Base-by-base conservation (phyloP, 2,888 invertebrate genomes). In the Ophion obscuratus region DNA sequence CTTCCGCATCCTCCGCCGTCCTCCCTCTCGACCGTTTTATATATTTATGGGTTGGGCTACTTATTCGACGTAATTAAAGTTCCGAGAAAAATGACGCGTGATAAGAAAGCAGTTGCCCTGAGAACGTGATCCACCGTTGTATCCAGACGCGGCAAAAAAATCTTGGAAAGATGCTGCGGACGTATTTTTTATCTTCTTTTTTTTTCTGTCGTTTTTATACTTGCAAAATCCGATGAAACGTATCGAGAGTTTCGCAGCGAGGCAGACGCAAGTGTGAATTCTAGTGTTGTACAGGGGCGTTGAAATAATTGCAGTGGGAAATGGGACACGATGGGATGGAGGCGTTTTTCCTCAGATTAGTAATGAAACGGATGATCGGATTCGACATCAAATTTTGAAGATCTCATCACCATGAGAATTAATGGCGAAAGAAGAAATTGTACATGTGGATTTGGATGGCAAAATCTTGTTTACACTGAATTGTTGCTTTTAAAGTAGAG, bases 81-180 rank as follows among this genome's bases (percentile, higher is more conserved):
- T 92, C 92, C 89, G 88, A 88, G 92, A 91, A 92, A 91, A 91
- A 91, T 92, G 91, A 92, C 91, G 91, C 90, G 91, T 91, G 92
- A 92, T 92, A 92, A 92, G 91, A 90, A 89, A 87, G 84, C 85
- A 62, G 78, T 84, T 78, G 61, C 66, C 53, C 40, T 74, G 31
- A 47, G 31, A 80, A 64, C 24, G 57, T 66, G 62, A 73, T 62
- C 53, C 14, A 62, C 17, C 53, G 24, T 70, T 20, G 36, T 27
- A 10, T 61, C 61, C 68, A 59, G 66, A 44, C 20, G 67, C 7
- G 14, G 20, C 14, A 66, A 64, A 24, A 64, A 24, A 59, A 77
- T 53, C 27, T 74, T 4, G 62, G 20, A 47, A 61, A 75, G 66
- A 75, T 80, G 53, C 64, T 71, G 64, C 61, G 36, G 44, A 14